A percentile compares a stretch with the other conserved stretches of the same genome.
Conservation (phyloP, 1,140 invertebrate genomes). For the Reticulitermes speratus region DNA sequence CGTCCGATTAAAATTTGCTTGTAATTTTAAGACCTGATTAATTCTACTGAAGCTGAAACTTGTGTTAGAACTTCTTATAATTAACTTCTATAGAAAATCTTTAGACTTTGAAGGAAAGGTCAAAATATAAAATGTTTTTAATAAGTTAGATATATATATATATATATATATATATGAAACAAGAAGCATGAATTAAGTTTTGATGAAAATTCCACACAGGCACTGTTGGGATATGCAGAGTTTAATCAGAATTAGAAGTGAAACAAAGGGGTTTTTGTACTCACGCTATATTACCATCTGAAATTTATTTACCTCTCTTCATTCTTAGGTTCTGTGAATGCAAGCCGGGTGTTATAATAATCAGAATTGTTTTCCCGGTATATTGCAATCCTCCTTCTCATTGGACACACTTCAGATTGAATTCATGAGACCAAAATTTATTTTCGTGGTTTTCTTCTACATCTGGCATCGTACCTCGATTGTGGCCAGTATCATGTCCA, state of each 20-base stretch:
- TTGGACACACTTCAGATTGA: no score
- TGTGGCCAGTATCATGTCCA: no score
- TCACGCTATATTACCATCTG: no score
- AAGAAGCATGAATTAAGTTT: not conserved
- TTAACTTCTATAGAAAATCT: not conserved
- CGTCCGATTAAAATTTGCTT: not conserved
- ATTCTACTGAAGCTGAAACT: not conserved
- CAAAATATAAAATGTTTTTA: not conserved
- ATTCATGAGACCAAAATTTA: no score
- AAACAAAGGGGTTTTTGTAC: not conserved
- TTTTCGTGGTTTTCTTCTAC: no score
- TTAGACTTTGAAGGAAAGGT: not conserved
- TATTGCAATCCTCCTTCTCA: no score
- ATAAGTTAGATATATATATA: not conserved
- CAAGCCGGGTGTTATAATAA: no score
- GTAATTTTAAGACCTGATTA: not conserved
- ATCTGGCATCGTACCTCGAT: no score
- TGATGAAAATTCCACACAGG: not conserved
- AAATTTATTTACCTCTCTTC: no score
- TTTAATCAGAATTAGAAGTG: not conserved
- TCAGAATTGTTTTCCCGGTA: no score
- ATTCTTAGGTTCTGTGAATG: no score
- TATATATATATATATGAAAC: no score
- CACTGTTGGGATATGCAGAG: not conserved
- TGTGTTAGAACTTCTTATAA: not conserved